phyloP scores from a whole-genome alignment of 2,113 vertebrate species.

The Donacobius atricapilla region DNA sequence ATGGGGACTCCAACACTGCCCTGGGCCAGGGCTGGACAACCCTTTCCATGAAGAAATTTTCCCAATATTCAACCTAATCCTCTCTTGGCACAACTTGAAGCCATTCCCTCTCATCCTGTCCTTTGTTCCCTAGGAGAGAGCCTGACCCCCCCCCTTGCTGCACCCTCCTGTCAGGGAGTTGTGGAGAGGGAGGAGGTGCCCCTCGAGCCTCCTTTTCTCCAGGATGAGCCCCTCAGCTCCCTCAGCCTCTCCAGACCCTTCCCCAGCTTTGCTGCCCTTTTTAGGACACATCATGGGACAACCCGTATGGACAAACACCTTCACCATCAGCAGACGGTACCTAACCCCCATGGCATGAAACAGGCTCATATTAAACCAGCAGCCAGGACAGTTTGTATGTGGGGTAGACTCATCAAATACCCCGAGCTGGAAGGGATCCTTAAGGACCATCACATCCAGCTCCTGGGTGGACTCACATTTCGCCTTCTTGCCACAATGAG shows the following conservation, averaged over 20 bases:
- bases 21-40: not conserved
- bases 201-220: not conserved
- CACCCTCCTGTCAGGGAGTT: not conserved
- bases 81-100: not conserved
- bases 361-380: not conserved
- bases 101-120: not conserved
- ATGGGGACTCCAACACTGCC: not conserved
- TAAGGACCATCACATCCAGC: not conserved
- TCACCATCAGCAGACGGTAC: not conserved
- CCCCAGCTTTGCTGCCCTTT: not conserved
- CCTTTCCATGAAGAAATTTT: not conserved
- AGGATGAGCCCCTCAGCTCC: not conserved
- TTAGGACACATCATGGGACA: not conserved
- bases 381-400: accelerated
- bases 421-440: not conserved
- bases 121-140: not conserved
- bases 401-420: not conserved
- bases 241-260: not conserved
- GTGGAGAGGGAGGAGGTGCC: accelerated
- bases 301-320: accelerated
- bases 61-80: not conserved
- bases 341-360: not conserved
- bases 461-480: not conserved
- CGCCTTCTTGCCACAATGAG: not conserved
- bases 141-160: accelerated